phyloP scores from a whole-genome alignment of 2,888 invertebrate species.

The Digitonthophagus gazella region DNA sequence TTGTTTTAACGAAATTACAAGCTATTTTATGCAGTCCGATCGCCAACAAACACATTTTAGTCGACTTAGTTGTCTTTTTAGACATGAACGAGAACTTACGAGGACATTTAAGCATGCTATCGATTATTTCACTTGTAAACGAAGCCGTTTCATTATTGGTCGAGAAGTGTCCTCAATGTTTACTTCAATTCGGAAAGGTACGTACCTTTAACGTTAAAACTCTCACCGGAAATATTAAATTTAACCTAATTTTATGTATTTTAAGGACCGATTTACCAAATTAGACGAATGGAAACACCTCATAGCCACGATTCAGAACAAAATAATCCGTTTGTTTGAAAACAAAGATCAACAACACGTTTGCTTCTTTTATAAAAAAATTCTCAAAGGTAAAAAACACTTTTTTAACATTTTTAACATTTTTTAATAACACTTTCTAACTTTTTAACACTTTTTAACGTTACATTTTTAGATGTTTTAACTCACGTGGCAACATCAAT shows the following conservation, averaged over 20 bases:
- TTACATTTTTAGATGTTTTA: slow-evolving; percentile 47
- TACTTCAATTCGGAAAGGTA: slow-evolving; percentile 68
- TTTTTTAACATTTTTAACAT: neutral
- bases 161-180: slow-evolving; percentile 60
- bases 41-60: slow-evolving; percentile 55
- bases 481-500: slow-evolving; percentile 51
- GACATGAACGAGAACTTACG: slow-evolving; percentile 56
- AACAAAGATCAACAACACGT: slow-evolving; percentile 41
- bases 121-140: slow-evolving; percentile 53
- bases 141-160: slow-evolving; percentile 57
- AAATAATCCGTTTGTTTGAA: slow-evolving; percentile 45
- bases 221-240: slow-evolving; percentile 2
- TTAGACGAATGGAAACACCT: slow-evolving; percentile 52
- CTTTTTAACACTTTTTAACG: slow-evolving; percentile 14
- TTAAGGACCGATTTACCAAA: slow-evolving; percentile 49
- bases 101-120: slow-evolving; percentile 56
- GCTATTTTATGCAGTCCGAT: slow-evolving; percentile 59
- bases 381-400: slow-evolving; percentile 43
- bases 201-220: too few species aligned
- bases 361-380: slow-evolving; percentile 47
- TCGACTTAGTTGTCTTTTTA: slow-evolving; percentile 63
- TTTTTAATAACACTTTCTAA: slow-evolving; percentile 1
- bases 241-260: slow-evolving; percentile 23
- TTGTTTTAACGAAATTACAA: slow-evolving; percentile 51
- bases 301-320: slow-evolving; percentile 48